Conservation (phyloP, 2,113 vertebrate species). For the Saguinus imperator region DNA sequence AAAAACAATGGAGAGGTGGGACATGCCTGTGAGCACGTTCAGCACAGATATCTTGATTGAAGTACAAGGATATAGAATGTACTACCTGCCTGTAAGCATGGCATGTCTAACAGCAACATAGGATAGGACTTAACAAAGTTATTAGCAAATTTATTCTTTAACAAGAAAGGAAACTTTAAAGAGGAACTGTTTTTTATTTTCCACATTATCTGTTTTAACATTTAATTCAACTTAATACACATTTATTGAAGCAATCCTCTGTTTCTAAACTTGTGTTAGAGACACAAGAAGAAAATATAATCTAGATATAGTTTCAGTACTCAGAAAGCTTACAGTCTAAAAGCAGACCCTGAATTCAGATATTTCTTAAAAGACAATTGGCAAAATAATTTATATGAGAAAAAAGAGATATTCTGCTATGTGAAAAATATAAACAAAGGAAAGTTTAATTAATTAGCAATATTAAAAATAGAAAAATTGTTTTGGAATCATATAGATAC, state of each 20-base stretch:
- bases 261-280: not conserved
- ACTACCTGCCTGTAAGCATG: too few species aligned
- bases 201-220: not conserved
- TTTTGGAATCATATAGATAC: not conserved
- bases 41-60: too few species aligned
- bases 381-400: not conserved
- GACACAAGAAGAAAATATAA: not conserved
- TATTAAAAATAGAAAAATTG: not conserved
- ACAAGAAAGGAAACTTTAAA: too few species aligned
- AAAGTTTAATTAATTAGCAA: not conserved
- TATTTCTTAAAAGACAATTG: not conserved
- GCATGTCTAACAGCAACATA: too few species aligned
- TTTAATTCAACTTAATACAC: not conserved
- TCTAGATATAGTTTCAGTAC: not conserved
- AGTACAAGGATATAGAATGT: too few species aligned
- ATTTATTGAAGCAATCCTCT: not conserved
- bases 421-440: not conserved
- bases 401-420: constrained; percentile 38
- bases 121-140: too few species aligned
- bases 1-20: too few species aligned
- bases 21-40: too few species aligned
- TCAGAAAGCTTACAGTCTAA: not conserved
- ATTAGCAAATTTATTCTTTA: too few species aligned
- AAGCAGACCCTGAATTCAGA: not conserved
- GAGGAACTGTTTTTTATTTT: too few species aligned